Evolutionary conservation across 1,140 invertebrate genomes (phyloP).

Genomic region (Phenacoccus solenopsis): DNA sequence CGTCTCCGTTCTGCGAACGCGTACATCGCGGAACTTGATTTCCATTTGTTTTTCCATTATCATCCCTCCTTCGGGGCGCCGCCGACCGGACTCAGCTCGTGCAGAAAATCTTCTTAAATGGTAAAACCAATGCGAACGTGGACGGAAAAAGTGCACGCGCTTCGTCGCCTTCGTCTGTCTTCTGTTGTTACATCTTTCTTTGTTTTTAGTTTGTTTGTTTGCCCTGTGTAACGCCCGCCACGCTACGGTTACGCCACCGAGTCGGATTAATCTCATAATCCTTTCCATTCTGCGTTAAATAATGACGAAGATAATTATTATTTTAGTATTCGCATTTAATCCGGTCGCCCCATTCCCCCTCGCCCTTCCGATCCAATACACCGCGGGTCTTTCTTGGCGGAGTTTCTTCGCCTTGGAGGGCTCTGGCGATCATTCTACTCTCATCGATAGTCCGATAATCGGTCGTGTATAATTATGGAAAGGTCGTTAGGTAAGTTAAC

Average conservation of each 20-base stretch:
- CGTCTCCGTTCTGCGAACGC: background rate
- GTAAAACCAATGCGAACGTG: conserved; percentile 8
- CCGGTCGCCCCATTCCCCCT: no score
- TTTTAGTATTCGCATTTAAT: conserved; percentile 4
- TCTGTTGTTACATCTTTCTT: background rate
- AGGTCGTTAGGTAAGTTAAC: no score
- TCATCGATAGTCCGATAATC: no score
- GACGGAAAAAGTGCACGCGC: conserved; percentile 5
- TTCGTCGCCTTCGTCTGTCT: conserved; percentile 1
- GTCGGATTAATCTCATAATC: conserved; percentile 6
- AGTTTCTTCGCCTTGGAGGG: no score
- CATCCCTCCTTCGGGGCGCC: background rate
- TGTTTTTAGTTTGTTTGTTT: background rate
- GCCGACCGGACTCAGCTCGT: conserved; percentile 6
- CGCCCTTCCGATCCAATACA: no score
- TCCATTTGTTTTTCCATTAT: conserved; percentile 17
- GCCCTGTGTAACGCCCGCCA: no score
- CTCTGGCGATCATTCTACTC: no score
- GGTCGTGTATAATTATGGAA: no score
- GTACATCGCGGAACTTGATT: conserved; percentile 5
- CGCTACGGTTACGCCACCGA: no score
- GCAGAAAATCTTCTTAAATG: conserved; percentile 15
- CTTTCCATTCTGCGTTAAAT: background rate
- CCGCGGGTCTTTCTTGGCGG: no score
- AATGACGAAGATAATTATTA: conserved; percentile 11